Percentiles rank a stretch among this genome's conserved stretches.
Conservation (phyloP, 2,113 vertebrate genomes). For the Ammodytes marinus region DNA sequence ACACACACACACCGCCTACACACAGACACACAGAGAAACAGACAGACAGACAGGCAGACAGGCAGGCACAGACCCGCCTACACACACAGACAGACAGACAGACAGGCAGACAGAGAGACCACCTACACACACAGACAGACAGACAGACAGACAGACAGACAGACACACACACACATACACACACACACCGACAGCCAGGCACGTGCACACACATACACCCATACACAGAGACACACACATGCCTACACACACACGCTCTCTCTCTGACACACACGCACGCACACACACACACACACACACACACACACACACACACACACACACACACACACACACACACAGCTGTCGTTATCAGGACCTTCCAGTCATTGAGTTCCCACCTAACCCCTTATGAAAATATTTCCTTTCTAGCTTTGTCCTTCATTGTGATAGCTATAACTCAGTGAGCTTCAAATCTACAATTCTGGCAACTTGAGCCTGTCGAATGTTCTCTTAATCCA, state of each 20-base stretch:
- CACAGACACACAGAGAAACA: too few species aligned
- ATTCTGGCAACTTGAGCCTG: not conserved
- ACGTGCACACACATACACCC: not conserved
- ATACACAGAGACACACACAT: too few species aligned
- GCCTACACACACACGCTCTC: too few species aligned
- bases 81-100: too few species aligned
- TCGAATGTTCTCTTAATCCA: not conserved
- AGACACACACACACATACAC: too few species aligned
- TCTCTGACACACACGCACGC: too few species aligned
- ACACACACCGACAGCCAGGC: too few species aligned
- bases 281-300: too few species aligned
- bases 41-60: too few species aligned
- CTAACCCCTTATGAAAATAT: constrained; percentile 15
- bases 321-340: constrained; percentile 30
- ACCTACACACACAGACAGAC: not conserved
- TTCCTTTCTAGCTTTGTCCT: not conserved
- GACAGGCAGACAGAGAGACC: not conserved
- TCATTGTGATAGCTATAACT: not conserved
- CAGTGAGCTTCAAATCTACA: not conserved
- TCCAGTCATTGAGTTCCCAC: constrained; percentile 23
- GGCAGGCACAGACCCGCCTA: too few species aligned
- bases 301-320: constrained; percentile 39
- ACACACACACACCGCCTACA: constrained; percentile 16
- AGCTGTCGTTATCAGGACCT: constrained; percentile 23
- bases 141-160: too few species aligned